Conservation (phyloP, 1,140 invertebrate genomes). For the Dryas iulia region DNA sequence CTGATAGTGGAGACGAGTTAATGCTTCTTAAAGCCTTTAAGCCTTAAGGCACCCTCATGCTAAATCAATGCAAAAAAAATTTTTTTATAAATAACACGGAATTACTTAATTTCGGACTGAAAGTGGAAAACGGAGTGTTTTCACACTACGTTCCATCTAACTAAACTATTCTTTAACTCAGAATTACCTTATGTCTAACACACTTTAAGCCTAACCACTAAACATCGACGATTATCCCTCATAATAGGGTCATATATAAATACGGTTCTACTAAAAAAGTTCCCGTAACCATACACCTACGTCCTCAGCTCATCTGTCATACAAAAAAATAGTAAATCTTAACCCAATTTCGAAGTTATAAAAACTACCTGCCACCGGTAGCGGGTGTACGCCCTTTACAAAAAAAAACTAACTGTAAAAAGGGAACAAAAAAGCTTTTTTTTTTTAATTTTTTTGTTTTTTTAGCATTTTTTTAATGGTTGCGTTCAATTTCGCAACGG, state of each 20-base stretch:
- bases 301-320: slow-evolving; percentile 56
- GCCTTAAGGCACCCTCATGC: too few relatives aligned
- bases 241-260: slow-evolving; percentile 55
- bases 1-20: too few relatives aligned
- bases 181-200: slow-evolving; percentile 18
- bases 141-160: too few relatives aligned
- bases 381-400: slow-evolving; percentile 51
- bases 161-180: too few relatives aligned
- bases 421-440: slow-evolving; percentile 38
- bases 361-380: slow-evolving; percentile 67
- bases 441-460: slow-evolving; percentile 56
- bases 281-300: slow-evolving; percentile 74
- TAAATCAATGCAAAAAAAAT: too few relatives aligned
- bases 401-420: slow-evolving; percentile 60
- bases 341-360: slow-evolving; percentile 70
- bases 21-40: too few relatives aligned
- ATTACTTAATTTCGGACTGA: too few relatives aligned
- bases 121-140: too few relatives aligned
- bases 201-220: slow-evolving; percentile 36
- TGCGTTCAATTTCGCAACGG: slow-evolving; percentile 59
- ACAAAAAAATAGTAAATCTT: slow-evolving; percentile 53
- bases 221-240: slow-evolving; percentile 61
- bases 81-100: too few relatives aligned
- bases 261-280: slow-evolving; percentile 55
- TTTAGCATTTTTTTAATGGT: slow-evolving; percentile 53